Evolutionary conservation across 2,888 invertebrate genomes (phyloP), one percentile per base, ranked within the genome.

Genomic region (Troides oblongomaculatus): DNA sequence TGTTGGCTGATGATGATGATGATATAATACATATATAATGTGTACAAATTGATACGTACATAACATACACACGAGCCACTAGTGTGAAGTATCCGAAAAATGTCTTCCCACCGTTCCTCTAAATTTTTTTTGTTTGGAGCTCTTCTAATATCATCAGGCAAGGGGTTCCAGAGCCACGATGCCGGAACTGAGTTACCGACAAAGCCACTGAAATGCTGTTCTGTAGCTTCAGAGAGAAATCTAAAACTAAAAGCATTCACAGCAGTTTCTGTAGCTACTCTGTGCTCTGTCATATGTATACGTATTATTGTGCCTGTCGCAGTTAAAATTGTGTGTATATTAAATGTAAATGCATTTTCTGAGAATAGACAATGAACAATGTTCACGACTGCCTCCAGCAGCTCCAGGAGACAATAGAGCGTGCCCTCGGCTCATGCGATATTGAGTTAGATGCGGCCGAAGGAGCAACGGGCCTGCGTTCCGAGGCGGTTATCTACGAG

Each of bases 291-390:
- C 14, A 68, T 68, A 23, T 59, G 39, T 72, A 71, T 72, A 73
- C 69, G 70, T 73, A 76, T 73, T 66, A 68, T 60, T 69, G 46
- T 70, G 64, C 59, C 66, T 66, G 71, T 18, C 43, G 64, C 61
- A 74, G 77, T 73, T 67, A 75, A 65, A 69, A 61, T 69, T 57
- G 23, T 69, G 43, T 62, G 62, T 66, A 60, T 66, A 70, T 66
- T 60, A 66, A 70, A 64, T 53, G 56, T 70, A 64, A 66, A 63
- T 64, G 74, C 71, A 63, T 79, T 81, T 82, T 81, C 79, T 79
- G 62, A 72, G 79, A 79, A 83, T 82, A 87, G 81, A 89, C 90
- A 90, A 89, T 89, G 86, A 80, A 88, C 88, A 87, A 87, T 84
- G 85, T 78, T 83, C 85, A 83, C 84, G 87, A 87, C 81, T 79